phyloP scores from a whole-genome alignment of 1,140 invertebrate species.

The Cherax quadricarinatus region DNA sequence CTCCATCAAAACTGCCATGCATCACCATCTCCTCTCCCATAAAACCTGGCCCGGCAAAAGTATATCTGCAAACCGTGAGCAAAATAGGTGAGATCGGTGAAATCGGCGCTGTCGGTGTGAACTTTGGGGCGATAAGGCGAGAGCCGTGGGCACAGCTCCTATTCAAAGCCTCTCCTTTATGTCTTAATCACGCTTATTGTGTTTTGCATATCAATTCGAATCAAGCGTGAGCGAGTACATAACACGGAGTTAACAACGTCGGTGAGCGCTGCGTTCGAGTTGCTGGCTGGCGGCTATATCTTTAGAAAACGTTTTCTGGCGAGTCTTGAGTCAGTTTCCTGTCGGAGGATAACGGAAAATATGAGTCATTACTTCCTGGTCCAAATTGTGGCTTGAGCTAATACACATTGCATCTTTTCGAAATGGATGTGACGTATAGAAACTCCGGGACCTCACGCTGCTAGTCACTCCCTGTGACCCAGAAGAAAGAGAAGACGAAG shows the following conservation, averaged over 20 bases:
- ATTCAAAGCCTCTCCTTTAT: slow-evolving; percentile 64
- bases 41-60: slow-evolving; percentile 58
- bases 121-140: slow-evolving; percentile 63
- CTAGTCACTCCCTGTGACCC: neutral
- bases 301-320: neutral
- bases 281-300: slow-evolving; percentile 32
- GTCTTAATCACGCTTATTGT: slow-evolving; percentile 71
- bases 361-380: no score
- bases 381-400: no score
- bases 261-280: slow-evolving; percentile 48
- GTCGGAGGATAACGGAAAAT: no score
- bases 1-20: slow-evolving; percentile 68
- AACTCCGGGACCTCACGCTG: neutral
- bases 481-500: slow-evolving; percentile 4
- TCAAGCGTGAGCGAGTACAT: slow-evolving; percentile 67
- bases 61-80: slow-evolving; percentile 66
- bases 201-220: slow-evolving; percentile 67
- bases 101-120: slow-evolving; percentile 67
- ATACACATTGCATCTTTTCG: no score
- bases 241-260: slow-evolving; percentile 50
- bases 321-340: no score
- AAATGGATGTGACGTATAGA: no score
- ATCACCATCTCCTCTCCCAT: slow-evolving; percentile 65
- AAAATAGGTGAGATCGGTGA: slow-evolving; percentile 57
- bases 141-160: slow-evolving; percentile 46